Conservation (phyloP, 2,888 invertebrate genomes). For the Noctua fimbriata region DNA sequence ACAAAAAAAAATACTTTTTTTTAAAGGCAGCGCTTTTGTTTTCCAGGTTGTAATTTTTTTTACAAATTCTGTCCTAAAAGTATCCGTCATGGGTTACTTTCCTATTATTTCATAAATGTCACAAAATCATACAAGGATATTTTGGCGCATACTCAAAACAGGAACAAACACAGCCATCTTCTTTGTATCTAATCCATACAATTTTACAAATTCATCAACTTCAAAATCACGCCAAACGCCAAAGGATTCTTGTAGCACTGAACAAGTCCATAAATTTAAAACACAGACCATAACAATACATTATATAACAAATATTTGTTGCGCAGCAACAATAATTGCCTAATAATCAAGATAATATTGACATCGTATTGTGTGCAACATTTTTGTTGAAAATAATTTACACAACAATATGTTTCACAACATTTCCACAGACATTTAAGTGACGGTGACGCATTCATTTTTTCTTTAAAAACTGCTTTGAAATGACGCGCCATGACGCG, state of each 20-base stretch:
- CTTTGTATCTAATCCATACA: neutral
- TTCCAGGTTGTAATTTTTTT: neutral
- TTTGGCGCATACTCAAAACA: neutral
- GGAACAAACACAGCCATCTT: neutral
- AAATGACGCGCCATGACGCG: slow-evolving; percentile 47
- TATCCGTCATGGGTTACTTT: neutral
- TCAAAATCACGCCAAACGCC: neutral
- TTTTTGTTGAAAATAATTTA: slow-evolving; percentile 20
- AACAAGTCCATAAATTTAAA: neutral
- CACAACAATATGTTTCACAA: slow-evolving; percentile 43
- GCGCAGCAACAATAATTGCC: neutral
- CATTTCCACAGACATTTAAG: slow-evolving; percentile 38
- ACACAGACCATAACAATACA: no score
- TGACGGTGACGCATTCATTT: slow-evolving; percentile 14
- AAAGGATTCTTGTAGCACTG: neutral
- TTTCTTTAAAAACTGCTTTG: slow-evolving; percentile 10
- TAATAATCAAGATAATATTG: neutral
- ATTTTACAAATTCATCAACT: neutral
- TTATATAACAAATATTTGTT: no score
- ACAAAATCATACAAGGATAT: neutral
- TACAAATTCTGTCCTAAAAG: neutral
- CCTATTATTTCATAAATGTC: neutral
- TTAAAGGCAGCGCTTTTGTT: neutral
- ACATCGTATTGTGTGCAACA: slow-evolving; percentile 10
- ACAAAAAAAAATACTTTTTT: no score